phyloP scores from a whole-genome alignment of 2,888 invertebrate species.

The Chrysolina haemoptera region DNA sequence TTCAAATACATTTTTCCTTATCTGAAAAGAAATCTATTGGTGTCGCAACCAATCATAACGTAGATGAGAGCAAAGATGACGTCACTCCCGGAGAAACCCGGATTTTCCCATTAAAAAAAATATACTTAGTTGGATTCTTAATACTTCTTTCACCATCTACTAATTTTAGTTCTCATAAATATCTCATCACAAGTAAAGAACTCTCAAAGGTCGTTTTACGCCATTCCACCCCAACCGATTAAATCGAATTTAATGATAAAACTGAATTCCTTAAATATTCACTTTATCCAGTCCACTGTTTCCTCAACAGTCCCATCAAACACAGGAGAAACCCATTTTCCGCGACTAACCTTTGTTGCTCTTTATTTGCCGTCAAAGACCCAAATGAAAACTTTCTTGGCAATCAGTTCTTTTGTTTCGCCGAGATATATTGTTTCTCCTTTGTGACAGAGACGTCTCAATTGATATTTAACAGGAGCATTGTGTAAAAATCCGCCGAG shows the following conservation, averaged over 20 bases:
- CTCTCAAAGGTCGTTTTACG: neutral
- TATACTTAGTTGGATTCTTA: no score
- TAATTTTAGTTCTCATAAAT: no score
- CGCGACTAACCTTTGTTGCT: slow-evolving; percentile 25
- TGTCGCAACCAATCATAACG: no score
- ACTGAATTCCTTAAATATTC: neutral
- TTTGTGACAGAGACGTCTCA: slow-evolving; percentile 42
- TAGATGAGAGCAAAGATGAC: no score
- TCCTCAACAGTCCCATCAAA: neutral
- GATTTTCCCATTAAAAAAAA: no score
- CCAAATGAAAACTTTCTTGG: slow-evolving; percentile 40
- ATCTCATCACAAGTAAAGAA: no score
- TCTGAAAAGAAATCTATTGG: no score
- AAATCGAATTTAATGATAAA: neutral
- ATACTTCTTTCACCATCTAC: no score
- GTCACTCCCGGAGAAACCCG: no score
- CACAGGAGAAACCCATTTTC: slow-evolving; percentile 15
- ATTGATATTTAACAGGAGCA: slow-evolving; percentile 41
- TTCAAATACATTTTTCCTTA: no score
- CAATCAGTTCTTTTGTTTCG: slow-evolving; percentile 44
- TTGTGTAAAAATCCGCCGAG: slow-evolving; percentile 21
- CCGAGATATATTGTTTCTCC: slow-evolving; percentile 37
- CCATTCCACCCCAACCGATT: no score
- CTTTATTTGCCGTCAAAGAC: slow-evolving; percentile 30
- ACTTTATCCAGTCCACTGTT: neutral